phyloP scores from a whole-genome alignment of 2,113 vertebrate genomes.

The Lepus europaeus region DNA sequence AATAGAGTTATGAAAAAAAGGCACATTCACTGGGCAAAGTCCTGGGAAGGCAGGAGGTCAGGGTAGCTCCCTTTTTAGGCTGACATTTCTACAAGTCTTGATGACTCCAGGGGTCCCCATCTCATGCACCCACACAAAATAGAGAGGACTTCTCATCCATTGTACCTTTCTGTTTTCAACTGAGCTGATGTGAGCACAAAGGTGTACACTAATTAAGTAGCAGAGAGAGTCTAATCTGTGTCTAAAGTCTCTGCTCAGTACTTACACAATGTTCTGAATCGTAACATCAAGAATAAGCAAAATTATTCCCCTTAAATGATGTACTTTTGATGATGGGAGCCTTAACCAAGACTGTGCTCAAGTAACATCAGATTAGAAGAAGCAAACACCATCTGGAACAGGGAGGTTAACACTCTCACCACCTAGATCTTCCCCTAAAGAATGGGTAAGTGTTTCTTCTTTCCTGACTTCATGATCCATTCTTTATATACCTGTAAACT shows the following conservation, averaged over 20 bases:
- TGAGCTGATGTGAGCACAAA: not conserved
- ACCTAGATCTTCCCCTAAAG: not conserved
- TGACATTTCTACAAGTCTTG: fast-evolving
- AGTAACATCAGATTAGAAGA: not conserved
- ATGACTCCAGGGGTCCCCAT: not conserved
- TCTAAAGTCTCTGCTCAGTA: not conserved
- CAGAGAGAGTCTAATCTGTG: not conserved
- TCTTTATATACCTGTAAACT: not conserved
- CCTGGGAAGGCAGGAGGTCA: not conserved
- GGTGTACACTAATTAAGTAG: not conserved
- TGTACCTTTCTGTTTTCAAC: not conserved
- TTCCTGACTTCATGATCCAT: not conserved
- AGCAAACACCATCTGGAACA: not conserved
- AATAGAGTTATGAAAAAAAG: not conserved
- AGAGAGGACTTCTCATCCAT: not conserved
- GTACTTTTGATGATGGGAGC: not conserved
- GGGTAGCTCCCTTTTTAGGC: not conserved
- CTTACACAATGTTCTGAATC: not conserved
- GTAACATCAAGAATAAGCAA: not conserved
- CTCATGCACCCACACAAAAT: fast-evolving
- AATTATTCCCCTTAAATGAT: too few species aligned
- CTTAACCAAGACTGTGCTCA: not conserved
- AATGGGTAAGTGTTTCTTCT: not conserved
- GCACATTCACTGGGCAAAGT: not conserved
- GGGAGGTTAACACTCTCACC: not conserved